phyloP scores from a whole-genome alignment of 1,140 invertebrate genomes.

The Proctacanthus coquilletti region DNA sequence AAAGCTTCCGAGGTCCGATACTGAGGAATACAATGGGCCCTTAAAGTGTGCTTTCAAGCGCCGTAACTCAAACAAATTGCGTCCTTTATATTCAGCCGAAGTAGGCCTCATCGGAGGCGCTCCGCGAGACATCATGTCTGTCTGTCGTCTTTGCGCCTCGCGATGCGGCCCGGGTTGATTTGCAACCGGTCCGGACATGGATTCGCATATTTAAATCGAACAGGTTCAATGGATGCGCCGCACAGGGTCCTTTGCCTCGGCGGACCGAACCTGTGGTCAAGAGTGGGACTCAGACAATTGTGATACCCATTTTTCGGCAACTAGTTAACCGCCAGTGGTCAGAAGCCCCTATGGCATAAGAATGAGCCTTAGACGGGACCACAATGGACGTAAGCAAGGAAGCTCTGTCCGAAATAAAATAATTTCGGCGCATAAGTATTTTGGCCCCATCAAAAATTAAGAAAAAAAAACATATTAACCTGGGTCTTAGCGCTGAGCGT shows the following conservation, averaged over 20 bases:
- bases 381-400: background rate
- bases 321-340: background rate
- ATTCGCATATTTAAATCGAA: background rate
- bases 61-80: slow-evolving; percentile 32
- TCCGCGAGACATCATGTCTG: background rate
- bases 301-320: background rate
- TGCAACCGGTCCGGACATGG: background rate
- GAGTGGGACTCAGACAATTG: background rate
- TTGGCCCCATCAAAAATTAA: no score
- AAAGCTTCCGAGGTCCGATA: no score
- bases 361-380: background rate
- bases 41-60: slow-evolving; percentile 32
- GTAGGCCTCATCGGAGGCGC: background rate
- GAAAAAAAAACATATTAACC: no score
- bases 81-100: slow-evolving; percentile 22
- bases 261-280: background rate
- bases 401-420: background rate
- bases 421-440: background rate
- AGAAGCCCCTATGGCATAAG: background rate
- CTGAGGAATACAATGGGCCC: slow-evolving; percentile 31
- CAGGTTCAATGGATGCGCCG: background rate
- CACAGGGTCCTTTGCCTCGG: background rate
- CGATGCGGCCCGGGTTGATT: background rate
- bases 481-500: no score
- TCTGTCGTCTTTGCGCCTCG: background rate